These are phyloP conservation scores for Falco novaeseelandiae DNA, from an alignment of 2,797 vertebrate species.

Conservation along the genomic window DNA sequence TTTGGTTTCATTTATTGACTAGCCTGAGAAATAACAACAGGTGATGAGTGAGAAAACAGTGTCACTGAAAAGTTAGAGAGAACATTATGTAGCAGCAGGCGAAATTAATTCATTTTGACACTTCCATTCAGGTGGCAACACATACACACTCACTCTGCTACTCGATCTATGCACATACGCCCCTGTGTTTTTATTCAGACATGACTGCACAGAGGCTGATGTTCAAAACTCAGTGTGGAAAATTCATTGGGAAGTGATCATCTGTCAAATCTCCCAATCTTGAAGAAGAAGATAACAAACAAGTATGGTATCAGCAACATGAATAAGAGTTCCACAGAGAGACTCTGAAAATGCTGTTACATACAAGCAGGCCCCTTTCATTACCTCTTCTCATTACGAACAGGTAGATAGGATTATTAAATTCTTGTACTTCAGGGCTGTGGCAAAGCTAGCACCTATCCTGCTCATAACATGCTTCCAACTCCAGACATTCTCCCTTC, in stretches of 20 bases:
- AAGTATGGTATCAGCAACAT: neutral
- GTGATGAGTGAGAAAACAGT: slow-evolving; percentile 13
- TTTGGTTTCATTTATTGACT: neutral
- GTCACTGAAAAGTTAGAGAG: slow-evolving; percentile 12
- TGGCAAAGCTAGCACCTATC: neutral
- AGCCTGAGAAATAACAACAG: slow-evolving; percentile 5
- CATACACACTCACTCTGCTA: neutral
- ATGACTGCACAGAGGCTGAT: neutral
- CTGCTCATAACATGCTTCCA: neutral
- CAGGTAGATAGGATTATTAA: neutral
- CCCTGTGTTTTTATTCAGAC: slow-evolving; percentile 15
- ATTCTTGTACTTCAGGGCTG: neutral
- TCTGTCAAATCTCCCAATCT: slow-evolving; percentile 3
- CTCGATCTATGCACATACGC: neutral
- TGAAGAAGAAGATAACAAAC: neutral
- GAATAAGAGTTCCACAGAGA: neutral
- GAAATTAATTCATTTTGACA: slow-evolving; percentile 48
- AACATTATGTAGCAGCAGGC: neutral
- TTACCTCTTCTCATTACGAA: neutral
- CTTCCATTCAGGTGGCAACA: slow-evolving; percentile 14
- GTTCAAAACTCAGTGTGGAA: neutral
- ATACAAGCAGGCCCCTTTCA: neutral
- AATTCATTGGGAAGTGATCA: neutral
- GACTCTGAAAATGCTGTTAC: neutral
- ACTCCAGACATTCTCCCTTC: neutral